These are phyloP conservation scores for Odobenus rosmarus DNA, from an alignment of 2,113 vertebrate species.

Conservation along the genomic window DNA sequence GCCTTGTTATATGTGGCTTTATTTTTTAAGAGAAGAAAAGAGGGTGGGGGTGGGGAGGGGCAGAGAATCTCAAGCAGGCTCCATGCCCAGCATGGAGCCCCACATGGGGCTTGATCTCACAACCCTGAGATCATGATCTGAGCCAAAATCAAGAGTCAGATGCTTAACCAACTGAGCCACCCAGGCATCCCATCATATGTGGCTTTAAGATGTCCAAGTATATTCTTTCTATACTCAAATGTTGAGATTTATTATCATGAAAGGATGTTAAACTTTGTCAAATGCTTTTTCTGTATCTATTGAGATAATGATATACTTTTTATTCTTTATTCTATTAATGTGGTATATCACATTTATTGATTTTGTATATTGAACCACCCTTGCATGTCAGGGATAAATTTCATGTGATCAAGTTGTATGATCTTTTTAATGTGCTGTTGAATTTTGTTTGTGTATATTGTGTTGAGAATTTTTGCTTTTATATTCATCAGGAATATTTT, in stretches of 20 bases:
- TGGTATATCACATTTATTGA: neutral
- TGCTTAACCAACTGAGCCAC: neutral
- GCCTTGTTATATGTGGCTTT: neutral
- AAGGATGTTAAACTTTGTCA: neutral
- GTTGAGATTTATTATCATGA: neutral
- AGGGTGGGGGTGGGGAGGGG: neutral
- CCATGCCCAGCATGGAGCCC: neutral
- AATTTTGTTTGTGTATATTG: neutral
- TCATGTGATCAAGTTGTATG: neutral
- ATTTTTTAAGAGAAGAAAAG: neutral
- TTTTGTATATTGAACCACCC: neutral
- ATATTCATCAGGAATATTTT: neutral
- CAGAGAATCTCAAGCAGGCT: neutral
- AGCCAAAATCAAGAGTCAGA: neutral
- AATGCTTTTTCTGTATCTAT: neutral
- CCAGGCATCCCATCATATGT: neutral
- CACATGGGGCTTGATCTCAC: neutral
- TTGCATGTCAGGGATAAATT: neutral
- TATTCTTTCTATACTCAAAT: neutral
- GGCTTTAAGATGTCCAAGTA: neutral
- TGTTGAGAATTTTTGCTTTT: neutral
- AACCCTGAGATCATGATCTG: neutral
- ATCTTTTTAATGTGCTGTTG: neutral
- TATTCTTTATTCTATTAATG: neutral
- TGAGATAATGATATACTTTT: neutral